These are phyloP conservation scores for Macropis europaea DNA, from an alignment of 2,888 invertebrate species.

Conservation along the genomic window DNA sequence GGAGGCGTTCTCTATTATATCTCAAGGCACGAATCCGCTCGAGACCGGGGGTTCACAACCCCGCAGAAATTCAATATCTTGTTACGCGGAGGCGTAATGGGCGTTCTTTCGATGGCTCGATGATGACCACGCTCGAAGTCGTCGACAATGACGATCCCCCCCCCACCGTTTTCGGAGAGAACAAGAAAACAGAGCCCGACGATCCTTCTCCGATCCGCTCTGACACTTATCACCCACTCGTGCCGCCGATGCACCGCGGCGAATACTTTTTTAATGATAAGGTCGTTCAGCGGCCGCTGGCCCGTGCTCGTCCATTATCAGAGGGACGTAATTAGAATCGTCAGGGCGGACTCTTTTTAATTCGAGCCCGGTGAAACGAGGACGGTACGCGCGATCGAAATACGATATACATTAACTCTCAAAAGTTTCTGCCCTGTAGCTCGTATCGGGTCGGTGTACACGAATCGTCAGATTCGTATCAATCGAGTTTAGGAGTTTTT, in stretches of 20 bases:
- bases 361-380: not conserved
- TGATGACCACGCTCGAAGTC: constrained; percentile 37
- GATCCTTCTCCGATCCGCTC: constrained; percentile 2
- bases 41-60: constrained; percentile 48
- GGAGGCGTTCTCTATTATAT: constrained; percentile 68
- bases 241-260: not conserved
- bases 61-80: constrained; percentile 66
- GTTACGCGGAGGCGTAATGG: constrained; percentile 54
- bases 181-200: too few species aligned
- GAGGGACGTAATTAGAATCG: constrained; percentile 23
- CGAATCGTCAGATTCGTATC: too few species aligned
- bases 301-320: constrained; percentile 14
- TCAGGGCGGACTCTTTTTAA: constrained; percentile 20
- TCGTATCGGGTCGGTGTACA: too few species aligned
- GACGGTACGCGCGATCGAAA: constrained; percentile 15
- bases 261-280: constrained; percentile 46
- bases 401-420: too few species aligned
- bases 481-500: too few species aligned
- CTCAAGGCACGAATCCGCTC: constrained; percentile 63
- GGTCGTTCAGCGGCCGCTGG: constrained; percentile 7
- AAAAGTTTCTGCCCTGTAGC: too few species aligned
- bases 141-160: constrained; percentile 35
- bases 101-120: constrained; percentile 55
- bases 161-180: not conserved
- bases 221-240: constrained; percentile 3